These are phyloP conservation scores for Porites evermanni DNA, from an alignment of 92 coral and sea anemone species.

Conservation along the genomic window DNA sequence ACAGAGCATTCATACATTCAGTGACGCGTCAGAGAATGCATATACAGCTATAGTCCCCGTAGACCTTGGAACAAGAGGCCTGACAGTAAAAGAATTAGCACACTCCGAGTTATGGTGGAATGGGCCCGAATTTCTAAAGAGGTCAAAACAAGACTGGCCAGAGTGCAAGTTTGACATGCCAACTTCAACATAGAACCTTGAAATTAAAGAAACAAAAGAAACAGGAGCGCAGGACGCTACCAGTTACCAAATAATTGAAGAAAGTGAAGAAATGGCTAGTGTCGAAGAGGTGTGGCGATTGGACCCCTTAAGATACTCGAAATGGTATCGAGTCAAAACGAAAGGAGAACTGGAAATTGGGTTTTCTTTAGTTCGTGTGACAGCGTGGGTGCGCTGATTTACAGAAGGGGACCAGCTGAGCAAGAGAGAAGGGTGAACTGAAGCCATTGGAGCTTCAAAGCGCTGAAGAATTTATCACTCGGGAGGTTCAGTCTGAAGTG, in stretches of 20 bases:
- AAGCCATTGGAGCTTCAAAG: conserved; percentile 51
- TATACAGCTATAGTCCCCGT: conserved; percentile 67
- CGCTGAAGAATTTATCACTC: conserved; percentile 54
- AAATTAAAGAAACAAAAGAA: conserved; percentile 15
- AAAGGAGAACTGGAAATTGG: conserved; percentile 44
- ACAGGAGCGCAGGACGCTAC: conserved; percentile 10
- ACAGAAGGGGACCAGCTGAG: no score
- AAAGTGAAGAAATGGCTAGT: conserved; percentile 23
- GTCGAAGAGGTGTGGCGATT: conserved; percentile 43
- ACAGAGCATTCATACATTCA: conserved; percentile 51
- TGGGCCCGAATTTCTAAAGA: conserved; percentile 57
- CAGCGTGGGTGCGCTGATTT: conserved; percentile 54
- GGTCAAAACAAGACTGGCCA: conserved; percentile 36
- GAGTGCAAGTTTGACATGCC: conserved; percentile 42
- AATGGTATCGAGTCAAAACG: conserved; percentile 67
- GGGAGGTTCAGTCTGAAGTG: conserved; percentile 56
- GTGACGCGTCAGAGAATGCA: conserved; percentile 67
- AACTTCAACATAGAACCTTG: conserved; percentile 17
- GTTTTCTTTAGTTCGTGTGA: conserved; percentile 36
- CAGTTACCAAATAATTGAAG: conserved; percentile 3
- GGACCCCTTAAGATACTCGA: conserved; percentile 60
- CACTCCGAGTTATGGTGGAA: conserved; percentile 63
- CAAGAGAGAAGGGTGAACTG: conserved; percentile 32
- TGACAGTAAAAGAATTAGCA: conserved; percentile 41
- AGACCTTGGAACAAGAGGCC: conserved; percentile 67